A percentile compares a stretch with the other conserved stretches of the same genome.
phyloP scores from a whole-genome alignment of 1,140 invertebrate genomes.

The Popillia japonica region DNA sequence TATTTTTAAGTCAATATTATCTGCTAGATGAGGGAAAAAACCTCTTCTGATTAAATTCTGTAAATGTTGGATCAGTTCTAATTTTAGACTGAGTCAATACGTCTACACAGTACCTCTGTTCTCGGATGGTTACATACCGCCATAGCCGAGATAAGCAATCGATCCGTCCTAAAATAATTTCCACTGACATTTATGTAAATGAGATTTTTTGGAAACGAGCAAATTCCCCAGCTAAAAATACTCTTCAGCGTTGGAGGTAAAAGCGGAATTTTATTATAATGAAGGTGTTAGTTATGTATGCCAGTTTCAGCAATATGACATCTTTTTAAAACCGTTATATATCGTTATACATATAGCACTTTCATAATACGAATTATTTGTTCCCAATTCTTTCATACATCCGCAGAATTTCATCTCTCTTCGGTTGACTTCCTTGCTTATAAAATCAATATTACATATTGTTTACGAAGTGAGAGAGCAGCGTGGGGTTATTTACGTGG shows the following conservation, averaged over 20 bases:
- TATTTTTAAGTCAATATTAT: too few relatives aligned
- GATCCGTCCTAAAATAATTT: slow-evolving; percentile 6
- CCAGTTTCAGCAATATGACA: background rate
- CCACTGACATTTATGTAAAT: slow-evolving; percentile 11
- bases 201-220: slow-evolving; percentile 6
- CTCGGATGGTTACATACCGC: too few relatives aligned
- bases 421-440: background rate
- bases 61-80: too few relatives aligned
- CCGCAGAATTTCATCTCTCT: background rate
- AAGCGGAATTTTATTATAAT: slow-evolving; percentile 10
- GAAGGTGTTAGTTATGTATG: background rate
- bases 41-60: too few relatives aligned
- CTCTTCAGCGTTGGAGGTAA: background rate
- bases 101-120: too few relatives aligned
- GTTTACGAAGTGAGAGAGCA: background rate
- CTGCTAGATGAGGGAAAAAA: too few relatives aligned
- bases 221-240: slow-evolving; percentile 1
- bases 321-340: background rate
- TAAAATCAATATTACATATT: background rate
- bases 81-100: too few relatives aligned
- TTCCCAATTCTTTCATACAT: background rate
- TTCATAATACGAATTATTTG: background rate
- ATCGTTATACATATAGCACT: background rate
- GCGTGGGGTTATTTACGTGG: too few relatives aligned
- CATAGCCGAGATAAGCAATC: background rate